Evolutionary conservation across 2,888 invertebrate genomes (phyloP).

Genomic region (Diadegma fenestrale): DNA sequence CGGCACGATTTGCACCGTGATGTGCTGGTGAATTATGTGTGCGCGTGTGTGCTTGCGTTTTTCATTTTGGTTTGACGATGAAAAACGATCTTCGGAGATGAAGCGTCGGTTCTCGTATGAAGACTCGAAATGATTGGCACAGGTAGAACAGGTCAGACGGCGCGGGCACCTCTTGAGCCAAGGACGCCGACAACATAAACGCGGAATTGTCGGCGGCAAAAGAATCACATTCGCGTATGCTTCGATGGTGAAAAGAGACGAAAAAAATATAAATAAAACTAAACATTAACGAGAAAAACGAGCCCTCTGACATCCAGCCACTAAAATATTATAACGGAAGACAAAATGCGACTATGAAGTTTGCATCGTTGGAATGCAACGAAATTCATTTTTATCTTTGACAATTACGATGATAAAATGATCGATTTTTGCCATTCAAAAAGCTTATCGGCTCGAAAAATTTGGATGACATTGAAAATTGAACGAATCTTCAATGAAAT

Average conservation of each 20-base stretch:
- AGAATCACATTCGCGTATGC: slow-evolving; percentile 33
- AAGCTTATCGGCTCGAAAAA: too few relatives aligned
- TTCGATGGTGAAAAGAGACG: slow-evolving; percentile 35
- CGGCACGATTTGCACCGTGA: too few relatives aligned
- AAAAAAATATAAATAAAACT: slow-evolving; percentile 1
- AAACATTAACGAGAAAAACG: slow-evolving; percentile 18
- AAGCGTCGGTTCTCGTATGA: slow-evolving; percentile 30
- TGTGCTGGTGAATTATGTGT: neutral
- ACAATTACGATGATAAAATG: too few relatives aligned
- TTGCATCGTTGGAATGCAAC: too few relatives aligned
- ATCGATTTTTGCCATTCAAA: too few relatives aligned
- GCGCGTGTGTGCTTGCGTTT: neutral
- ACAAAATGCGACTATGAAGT: too few relatives aligned
- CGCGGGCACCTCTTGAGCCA: slow-evolving; percentile 70
- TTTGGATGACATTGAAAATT: too few relatives aligned
- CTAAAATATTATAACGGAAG: slow-evolving; percentile 29
- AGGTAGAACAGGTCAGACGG: slow-evolving; percentile 27
- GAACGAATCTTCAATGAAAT: too few relatives aligned
- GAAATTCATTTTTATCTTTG: too few relatives aligned
- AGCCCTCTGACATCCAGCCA: slow-evolving; percentile 31
- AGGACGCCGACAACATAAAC: slow-evolving; percentile 80
- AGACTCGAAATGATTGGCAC: slow-evolving; percentile 36
- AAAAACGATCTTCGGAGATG: slow-evolving; percentile 48
- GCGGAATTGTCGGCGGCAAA: slow-evolving; percentile 59
- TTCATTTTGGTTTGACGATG: slow-evolving; percentile 8